phyloP scores from a whole-genome alignment of 1,140 invertebrate species.

The Ectropis grisescens region DNA sequence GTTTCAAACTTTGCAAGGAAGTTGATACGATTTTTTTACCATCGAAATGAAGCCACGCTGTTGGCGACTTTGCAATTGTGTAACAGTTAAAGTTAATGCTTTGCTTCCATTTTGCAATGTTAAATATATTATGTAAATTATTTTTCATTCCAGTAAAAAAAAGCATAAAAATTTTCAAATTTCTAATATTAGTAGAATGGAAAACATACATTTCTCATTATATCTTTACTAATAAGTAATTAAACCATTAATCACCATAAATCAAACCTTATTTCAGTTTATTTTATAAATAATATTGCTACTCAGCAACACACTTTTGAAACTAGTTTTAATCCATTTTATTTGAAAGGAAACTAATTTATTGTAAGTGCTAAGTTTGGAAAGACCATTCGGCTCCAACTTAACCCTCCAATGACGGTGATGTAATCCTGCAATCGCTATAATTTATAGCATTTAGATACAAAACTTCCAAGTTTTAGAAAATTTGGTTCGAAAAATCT shows the following conservation, averaged over 20 bases:
- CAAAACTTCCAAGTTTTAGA: not conserved
- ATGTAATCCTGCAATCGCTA: conserved; percentile 42
- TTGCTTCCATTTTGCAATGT: too few relatives aligned
- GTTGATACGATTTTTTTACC: too few relatives aligned
- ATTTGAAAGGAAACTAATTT: conserved; percentile 63
- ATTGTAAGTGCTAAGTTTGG: conserved; percentile 66
- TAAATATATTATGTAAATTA: too few relatives aligned
- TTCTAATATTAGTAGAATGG: too few relatives aligned
- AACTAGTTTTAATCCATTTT: conserved; percentile 68
- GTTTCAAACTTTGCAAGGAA: conserved; percentile 7
- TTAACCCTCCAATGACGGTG: conserved; percentile 48
- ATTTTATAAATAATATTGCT: conserved; percentile 65
- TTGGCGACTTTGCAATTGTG: conserved; percentile 2
- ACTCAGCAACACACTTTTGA: conserved; percentile 38
- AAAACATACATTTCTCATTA: too few relatives aligned
- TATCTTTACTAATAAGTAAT: too few relatives aligned
- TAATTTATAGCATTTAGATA: conserved; percentile 2
- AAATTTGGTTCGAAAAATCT: too few relatives aligned
- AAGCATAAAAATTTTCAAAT: too few relatives aligned
- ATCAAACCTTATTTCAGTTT: conserved; percentile 63
- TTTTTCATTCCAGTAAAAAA: too few relatives aligned
- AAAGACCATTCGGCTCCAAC: conserved; percentile 33
- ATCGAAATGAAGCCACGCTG: too few relatives aligned
- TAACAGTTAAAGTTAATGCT: too few relatives aligned
- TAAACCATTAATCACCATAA: too few relatives aligned